Base-by-base conservation (phyloP, 2,888 invertebrate genomes). In the Drosophila picticornis region DNA sequence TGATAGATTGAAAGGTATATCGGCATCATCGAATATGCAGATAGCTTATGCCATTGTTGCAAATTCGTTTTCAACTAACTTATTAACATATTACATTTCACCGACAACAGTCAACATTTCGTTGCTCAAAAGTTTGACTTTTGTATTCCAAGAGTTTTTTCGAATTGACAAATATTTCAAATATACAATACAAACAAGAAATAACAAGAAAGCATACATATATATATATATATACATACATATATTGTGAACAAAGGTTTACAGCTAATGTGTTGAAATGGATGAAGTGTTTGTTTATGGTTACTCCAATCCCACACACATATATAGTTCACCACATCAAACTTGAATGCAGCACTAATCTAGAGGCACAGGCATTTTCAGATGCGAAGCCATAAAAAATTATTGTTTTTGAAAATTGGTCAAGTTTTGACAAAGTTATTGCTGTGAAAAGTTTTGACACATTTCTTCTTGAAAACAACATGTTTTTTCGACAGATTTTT, bases 1-100 rank as follows among this genome's bases (percentile, higher is more conserved):
- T 79, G 78, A 79, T 79, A 77, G 77, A 79, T 79, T 81, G 78
- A 81, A 78, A 77, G 68, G 52, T 66, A 77, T 69, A 65, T 57
- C 43, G 53, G 50, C 57, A 60, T 67, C 57, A 57, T 67, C 32
- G 67, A 72, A 65, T 58, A 68, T 58, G 77, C 31, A 62, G 72
- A 77, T 77, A 75, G 62, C 61, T 71, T 50, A 38, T 36, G 38
- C 56, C 36, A 57, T 62, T 57, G 62, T 32, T 52, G 13, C 27
- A 65, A 22, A 13, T 32, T 40, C 40, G 34, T 27, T 4, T 50
- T 25, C 27, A 55, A 40, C 29, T 40, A 31, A 29, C 43, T 57
- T 57, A 57, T 31, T 31, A 40, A 29, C 56, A 38, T 56, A 27
- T 27, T 9, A 27, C 19, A 38, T n/a, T 53, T 19, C 55, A 4